These are phyloP conservation scores for Menura novaehollandiae DNA, from an alignment of 2,113 vertebrate species.

Conservation along the genomic window DNA sequence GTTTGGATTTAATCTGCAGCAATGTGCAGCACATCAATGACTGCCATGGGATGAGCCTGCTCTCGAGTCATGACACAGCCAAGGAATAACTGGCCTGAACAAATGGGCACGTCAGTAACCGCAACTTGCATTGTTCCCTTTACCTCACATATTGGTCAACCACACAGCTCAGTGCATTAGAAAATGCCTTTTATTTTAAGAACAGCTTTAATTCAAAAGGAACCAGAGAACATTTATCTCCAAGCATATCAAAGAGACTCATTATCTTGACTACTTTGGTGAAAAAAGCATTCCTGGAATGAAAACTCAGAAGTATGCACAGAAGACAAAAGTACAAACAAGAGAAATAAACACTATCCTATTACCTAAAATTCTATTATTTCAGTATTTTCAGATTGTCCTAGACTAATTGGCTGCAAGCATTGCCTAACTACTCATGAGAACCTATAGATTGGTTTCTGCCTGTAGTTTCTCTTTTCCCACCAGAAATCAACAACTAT, in stretches of 20 bases:
- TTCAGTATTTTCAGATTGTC: neutral
- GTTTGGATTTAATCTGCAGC: neutral
- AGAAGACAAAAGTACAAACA: neutral
- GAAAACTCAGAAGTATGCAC: neutral
- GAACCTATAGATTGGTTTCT: neutral
- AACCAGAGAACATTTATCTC: neutral
- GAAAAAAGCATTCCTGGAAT: neutral
- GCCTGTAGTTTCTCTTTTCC: neutral
- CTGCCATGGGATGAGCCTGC: neutral
- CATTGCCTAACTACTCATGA: neutral
- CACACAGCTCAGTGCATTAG: neutral
- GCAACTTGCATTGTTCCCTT: neutral
- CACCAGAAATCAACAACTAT: neutral
- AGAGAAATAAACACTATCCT: neutral
- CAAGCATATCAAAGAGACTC: neutral
- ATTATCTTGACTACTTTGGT: neutral
- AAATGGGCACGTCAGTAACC: accelerated
- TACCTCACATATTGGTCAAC: neutral
- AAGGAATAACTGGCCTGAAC: neutral
- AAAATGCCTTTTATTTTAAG: conserved; percentile 5
- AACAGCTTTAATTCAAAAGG: neutral
- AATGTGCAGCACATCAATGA: neutral
- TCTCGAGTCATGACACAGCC: neutral
- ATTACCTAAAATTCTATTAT: neutral
- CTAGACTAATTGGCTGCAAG: neutral